These are phyloP conservation scores for Enchytraeus crypticus DNA, from an alignment of 2,888 invertebrate genomes.

Conservation along the genomic window DNA sequence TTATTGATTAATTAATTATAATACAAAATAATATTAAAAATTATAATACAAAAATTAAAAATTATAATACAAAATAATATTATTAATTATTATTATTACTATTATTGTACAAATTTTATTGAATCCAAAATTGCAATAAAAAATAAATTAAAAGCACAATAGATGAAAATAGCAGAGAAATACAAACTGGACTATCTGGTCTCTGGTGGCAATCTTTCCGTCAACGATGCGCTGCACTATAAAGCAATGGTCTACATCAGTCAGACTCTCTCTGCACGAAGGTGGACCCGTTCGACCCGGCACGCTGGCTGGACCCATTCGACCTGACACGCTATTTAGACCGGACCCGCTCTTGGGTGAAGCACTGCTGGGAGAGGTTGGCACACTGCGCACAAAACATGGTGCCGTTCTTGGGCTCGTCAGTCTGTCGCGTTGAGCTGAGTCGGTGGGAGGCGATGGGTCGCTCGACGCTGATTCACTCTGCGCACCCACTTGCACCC, in stretches of 20 bases:
- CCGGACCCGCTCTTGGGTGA: conserved; percentile 15
- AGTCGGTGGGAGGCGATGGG: too few species aligned
- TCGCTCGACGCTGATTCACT: too few species aligned
- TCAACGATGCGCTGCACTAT: conserved; percentile 93
- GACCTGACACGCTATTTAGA: background rate
- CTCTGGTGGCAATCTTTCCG: conserved; percentile 85
- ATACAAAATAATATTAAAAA: too few species aligned
- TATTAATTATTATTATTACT: background rate
- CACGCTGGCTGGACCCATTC: too few species aligned
- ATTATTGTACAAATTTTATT: background rate
- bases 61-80: background rate
- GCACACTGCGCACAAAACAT: too few species aligned
- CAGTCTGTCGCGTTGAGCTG: too few species aligned
- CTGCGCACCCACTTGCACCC: conserved; percentile 55
- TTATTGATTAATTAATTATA: too few species aligned
- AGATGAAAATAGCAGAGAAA: background rate
- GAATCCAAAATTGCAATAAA: background rate
- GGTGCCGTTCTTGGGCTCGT: too few species aligned
- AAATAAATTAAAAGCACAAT: background rate
- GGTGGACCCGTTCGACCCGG: conserved; percentile 22
- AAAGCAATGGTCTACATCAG: conserved; percentile 79
- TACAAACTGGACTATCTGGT: conserved; percentile 78
- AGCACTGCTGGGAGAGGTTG: too few species aligned
- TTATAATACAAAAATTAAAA: too few species aligned
- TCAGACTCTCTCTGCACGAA: conserved; percentile 66